Percentiles rank a stretch among this genome's conserved stretches.
Evolutionary conservation across 2,797 vertebrate species (phyloP).

Genomic region (Premnoplex brunnescens): DNA sequence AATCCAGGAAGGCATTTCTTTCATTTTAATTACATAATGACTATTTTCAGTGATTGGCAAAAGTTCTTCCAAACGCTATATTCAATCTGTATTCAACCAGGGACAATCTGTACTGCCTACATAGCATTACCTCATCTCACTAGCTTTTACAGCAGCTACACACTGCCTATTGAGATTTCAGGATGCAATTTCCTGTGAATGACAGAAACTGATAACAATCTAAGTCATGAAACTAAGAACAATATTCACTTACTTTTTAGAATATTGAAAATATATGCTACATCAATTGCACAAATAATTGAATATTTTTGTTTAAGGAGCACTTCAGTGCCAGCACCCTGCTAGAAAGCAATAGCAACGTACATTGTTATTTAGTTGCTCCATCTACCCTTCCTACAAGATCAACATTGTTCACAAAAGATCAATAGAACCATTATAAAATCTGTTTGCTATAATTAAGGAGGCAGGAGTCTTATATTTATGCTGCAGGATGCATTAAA

Average conservation of each 20-base stretch:
- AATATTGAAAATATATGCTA: constrained; percentile 49
- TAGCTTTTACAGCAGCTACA: constrained; percentile 45
- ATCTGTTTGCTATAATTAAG: constrained; percentile 44
- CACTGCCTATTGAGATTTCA: constrained; percentile 48
- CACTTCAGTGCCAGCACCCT: neutral
- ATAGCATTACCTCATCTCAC: constrained; percentile 60
- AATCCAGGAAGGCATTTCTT: constrained; percentile 28
- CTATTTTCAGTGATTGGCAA: constrained; percentile 53
- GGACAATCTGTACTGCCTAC: constrained; percentile 51
- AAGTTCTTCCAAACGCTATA: constrained; percentile 14
- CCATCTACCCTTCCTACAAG: constrained; percentile 35
- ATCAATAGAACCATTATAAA: constrained; percentile 59
- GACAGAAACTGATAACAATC: constrained; percentile 45
- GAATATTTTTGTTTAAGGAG: constrained; percentile 46
- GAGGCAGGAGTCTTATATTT: constrained; percentile 40
- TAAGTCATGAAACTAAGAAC: neutral
- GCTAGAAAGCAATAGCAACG: neutral
- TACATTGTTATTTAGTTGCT: constrained; percentile 22
- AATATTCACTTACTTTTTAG: neutral
- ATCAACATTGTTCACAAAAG: constrained; percentile 51
- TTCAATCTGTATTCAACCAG: constrained; percentile 31
- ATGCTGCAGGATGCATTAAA: constrained; percentile 41
- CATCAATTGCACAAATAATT: constrained; percentile 32
- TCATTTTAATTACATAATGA: constrained; percentile 50
- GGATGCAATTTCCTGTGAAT: constrained; percentile 60